These are phyloP conservation scores for Drosophila murphyi DNA, from an alignment of 1,140 invertebrate genomes.

Conservation along the genomic window DNA sequence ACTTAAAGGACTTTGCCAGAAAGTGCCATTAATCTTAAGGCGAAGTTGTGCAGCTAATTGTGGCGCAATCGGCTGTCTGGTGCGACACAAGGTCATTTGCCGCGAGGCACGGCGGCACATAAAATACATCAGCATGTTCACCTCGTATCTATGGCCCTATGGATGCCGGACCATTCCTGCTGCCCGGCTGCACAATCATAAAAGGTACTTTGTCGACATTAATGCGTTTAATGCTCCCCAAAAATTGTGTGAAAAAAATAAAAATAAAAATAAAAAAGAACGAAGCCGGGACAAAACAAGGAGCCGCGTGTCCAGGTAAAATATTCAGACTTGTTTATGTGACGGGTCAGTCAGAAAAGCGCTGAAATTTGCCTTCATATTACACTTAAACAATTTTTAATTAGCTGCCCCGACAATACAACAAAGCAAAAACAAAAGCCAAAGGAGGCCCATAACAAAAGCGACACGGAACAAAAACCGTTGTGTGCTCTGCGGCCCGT, in stretches of 20 bases:
- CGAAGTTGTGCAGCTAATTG: constrained; percentile 79
- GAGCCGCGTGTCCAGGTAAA: constrained; percentile 55
- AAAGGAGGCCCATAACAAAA: constrained; percentile 52
- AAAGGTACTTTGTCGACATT: constrained; percentile 55
- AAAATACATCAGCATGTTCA: constrained; percentile 22
- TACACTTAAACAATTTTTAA: constrained; percentile 77
- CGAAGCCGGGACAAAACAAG: constrained; percentile 18
- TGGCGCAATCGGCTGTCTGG: constrained; percentile 64
- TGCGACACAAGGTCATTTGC: constrained; percentile 52
- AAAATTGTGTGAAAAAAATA: constrained; percentile 42
- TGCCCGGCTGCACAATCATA: constrained; percentile 47
- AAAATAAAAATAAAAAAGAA: not conserved
- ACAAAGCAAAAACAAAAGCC: constrained; percentile 56
- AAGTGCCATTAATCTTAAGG: constrained; percentile 71
- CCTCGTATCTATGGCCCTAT: constrained; percentile 24
- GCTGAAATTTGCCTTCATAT: constrained; percentile 73
- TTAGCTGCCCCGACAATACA: constrained; percentile 59
- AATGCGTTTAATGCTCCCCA: constrained; percentile 59
- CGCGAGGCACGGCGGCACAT: not conserved
- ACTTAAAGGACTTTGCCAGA: constrained; percentile 51
- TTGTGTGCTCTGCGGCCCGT: constrained; percentile 10
- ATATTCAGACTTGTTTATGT: constrained; percentile 71
- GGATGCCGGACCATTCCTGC: not conserved
- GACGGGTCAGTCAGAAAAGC: constrained; percentile 25
- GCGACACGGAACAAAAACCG: constrained; percentile 53